Evolutionary conservation across 2,113 vertebrate genomes (phyloP), one percentile per base, ranked within the genome.

Genomic region (Pomatostomus ruficeps): DNA sequence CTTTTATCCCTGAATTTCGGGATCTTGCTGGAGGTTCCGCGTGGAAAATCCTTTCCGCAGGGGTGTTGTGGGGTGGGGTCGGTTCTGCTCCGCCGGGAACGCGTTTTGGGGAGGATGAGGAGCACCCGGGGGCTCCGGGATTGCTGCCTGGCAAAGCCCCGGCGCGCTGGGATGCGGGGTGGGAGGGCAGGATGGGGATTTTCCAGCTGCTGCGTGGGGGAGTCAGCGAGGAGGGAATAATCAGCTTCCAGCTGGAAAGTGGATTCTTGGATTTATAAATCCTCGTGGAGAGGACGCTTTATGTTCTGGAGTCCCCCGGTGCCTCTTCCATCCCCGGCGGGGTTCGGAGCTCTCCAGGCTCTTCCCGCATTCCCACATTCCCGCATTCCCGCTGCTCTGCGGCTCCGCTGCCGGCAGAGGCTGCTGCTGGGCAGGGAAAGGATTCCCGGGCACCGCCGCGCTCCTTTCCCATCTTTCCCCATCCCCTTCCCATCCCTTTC

Each of bases 151-250:
- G 33, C 48, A 10, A 28, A 63, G 26, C 14, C 9, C 8, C 21
- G 2, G 1, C 0, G 0, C 10, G 23, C 49, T 0, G 1, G 35
- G 17, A 14, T 0, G 4, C n/a, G 52, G 15, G 14, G 4, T 1
- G 2, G 21, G 13, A 11, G 52, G 14, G 52, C 7, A 42, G 40
- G 40, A 42, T 14, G 40, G 40, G 40, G 40, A 42, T 42, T 42
- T 42, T n/a, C n/a, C n/a, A n/a, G n/a, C n/a, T n/a, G n/a, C n/a
- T n/a, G n/a, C n/a, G n/a, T n/a, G n/a, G n/a, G n/a, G n/a, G n/a
- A n/a, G n/a, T n/a, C n/a, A 33, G 19, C 2, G 6, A 29, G 73
- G 3, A 2, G 45, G 48, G 19, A 23, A 61, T 7, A 10, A 24
- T 29, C 14, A 1, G 13, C 15, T 21, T 40, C 14, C 22, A 2